Evolutionary conservation across 2,888 invertebrate genomes (phyloP).

Genomic region (Punctoribates punctum): DNA sequence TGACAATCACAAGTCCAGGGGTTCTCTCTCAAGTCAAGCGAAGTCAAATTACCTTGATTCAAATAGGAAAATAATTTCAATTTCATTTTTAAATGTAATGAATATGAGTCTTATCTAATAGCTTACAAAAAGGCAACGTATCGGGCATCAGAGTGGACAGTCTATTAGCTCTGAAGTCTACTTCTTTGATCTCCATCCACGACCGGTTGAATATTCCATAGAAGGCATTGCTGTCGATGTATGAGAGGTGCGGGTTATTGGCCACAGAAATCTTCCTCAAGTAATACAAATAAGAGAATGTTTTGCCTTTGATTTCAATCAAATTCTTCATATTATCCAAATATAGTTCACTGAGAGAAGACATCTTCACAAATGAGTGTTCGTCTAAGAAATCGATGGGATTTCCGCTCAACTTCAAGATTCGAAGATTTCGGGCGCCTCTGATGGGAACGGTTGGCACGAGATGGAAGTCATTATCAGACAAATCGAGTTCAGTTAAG

Average conservation of each 20-base stretch:
- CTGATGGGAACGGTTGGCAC: slow-evolving; percentile 30
- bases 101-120: not conserved
- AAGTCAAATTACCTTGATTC: slow-evolving; percentile 36
- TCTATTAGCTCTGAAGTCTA: slow-evolving; percentile 35
- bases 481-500: slow-evolving; percentile 39
- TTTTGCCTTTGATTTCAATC: slow-evolving; percentile 39
- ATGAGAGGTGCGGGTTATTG: slow-evolving; percentile 35
- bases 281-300: slow-evolving; percentile 41
- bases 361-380: slow-evolving; percentile 36
- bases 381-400: slow-evolving; percentile 39
- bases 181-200: slow-evolving; percentile 38
- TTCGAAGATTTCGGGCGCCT: not conserved
- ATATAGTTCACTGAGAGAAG: slow-evolving; percentile 22
- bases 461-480: slow-evolving; percentile 35
- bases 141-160: slow-evolving; percentile 1
- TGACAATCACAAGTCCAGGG: slow-evolving; percentile 47
- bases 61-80: not conserved
- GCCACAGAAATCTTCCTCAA: slow-evolving; percentile 23
- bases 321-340: slow-evolving; percentile 41
- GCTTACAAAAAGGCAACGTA: slow-evolving; percentile 42
- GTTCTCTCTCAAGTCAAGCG: slow-evolving; percentile 45
- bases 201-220: slow-evolving; percentile 37
- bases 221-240: slow-evolving; percentile 38
- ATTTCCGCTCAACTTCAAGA: slow-evolving; percentile 39
- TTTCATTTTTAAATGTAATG: not conserved